phyloP scores from a whole-genome alignment of 2,797 vertebrate species.

The Leptoclinus maculatus region DNA sequence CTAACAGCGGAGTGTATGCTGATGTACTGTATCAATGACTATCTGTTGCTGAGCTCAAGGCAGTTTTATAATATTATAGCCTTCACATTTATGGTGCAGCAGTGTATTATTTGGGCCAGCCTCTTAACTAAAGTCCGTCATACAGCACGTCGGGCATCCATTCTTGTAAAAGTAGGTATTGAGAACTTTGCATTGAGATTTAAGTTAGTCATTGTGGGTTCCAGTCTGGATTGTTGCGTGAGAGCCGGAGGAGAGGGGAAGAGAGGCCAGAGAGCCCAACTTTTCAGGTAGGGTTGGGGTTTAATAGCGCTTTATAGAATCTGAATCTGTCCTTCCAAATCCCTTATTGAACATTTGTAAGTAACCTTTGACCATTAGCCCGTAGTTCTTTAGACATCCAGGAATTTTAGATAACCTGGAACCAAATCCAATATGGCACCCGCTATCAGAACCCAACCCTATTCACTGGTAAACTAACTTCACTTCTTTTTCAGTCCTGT shows the following conservation, averaged over 20 bases:
- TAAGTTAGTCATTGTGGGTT: not conserved
- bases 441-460: constrained; percentile 12
- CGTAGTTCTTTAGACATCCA: not conserved
- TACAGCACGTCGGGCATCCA: not conserved
- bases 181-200: not conserved
- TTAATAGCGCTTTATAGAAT: constrained; percentile 6
- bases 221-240: not conserved
- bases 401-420: constrained; percentile 1
- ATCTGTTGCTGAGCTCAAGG: constrained; percentile 15
- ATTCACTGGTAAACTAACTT: constrained; percentile 56
- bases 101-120: constrained; percentile 1
- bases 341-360: not conserved
- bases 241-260: not conserved
- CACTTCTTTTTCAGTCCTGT: constrained; percentile 65
- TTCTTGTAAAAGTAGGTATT: not conserved
- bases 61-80: constrained; percentile 14
- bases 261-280: not conserved
- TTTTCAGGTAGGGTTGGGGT: constrained; percentile 13
- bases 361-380: not conserved
- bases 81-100: constrained; percentile 4
- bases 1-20: constrained; percentile 8
- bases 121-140: constrained; percentile 3
- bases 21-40: constrained; percentile 22
- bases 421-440: constrained; percentile 9
- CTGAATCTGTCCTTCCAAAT: not conserved